Percentiles rank a stretch among this genome's conserved stretches.
phyloP scores from a whole-genome alignment of 2,113 vertebrate genomes.

The Petaurus breviceps region DNA sequence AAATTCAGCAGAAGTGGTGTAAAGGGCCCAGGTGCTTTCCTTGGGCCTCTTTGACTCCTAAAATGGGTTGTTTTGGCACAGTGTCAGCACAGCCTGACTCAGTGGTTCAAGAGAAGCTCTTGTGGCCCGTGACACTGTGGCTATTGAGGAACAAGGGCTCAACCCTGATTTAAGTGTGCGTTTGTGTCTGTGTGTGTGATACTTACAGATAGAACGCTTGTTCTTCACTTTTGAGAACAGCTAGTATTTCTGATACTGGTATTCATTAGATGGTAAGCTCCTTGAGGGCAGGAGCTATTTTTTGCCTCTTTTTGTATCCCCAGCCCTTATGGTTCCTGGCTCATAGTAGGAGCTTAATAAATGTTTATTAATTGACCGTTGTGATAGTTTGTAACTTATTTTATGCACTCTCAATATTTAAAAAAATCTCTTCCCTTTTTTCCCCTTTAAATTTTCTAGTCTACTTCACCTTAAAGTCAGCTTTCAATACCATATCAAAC shows the following conservation, averaged over 20 bases:
- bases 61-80: background rate
- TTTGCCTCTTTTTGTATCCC: background rate
- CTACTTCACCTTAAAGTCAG: conserved; percentile 92
- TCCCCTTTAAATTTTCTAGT: conserved; percentile 81
- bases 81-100: background rate
- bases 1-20: background rate
- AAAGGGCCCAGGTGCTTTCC: background rate
- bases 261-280: background rate
- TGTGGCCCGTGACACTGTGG: background rate
- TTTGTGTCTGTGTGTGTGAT: background rate
- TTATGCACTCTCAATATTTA: background rate
- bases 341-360: background rate
- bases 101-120: background rate
- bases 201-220: background rate
- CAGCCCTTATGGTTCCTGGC: background rate
- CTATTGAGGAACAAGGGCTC: background rate
- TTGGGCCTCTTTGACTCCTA: background rate
- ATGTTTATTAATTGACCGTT: background rate
- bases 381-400: background rate
- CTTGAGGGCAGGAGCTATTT: background rate
- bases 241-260: background rate
- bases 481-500: conserved; percentile 88
- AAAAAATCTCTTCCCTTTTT: conserved; percentile 49
- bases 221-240: background rate
- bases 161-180: background rate